Conservation (phyloP, 2,888 invertebrate species). For the Fissipunctia ypsillon region DNA sequence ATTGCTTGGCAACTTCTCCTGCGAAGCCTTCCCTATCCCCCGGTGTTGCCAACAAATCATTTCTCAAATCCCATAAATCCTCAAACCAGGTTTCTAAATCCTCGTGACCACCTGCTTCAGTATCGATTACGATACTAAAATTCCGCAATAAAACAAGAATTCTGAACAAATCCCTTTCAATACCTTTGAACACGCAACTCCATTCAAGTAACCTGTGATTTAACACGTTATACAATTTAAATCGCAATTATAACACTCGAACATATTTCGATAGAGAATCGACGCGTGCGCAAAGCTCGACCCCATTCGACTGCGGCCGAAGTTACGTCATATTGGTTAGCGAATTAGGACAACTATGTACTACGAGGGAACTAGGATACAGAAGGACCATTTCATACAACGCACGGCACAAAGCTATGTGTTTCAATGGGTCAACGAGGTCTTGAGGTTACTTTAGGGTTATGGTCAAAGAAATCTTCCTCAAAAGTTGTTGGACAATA, state of each 20-base stretch:
- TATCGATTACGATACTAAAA: constrained; percentile 28
- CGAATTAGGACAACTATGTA: constrained; percentile 69
- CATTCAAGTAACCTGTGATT: constrained; percentile 54
- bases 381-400: constrained; percentile 53
- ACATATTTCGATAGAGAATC: constrained; percentile 63
- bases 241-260: constrained; percentile 59
- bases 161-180: constrained; percentile 51
- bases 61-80: constrained; percentile 6
- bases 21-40: too few relatives aligned
- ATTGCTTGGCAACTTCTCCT: neutral
- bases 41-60: neutral
- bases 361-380: constrained; percentile 37
- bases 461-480: neutral
- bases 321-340: constrained; percentile 69
- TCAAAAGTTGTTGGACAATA: neutral
- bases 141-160: constrained; percentile 47
- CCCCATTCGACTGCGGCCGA: constrained; percentile 68
- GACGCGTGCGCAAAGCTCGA: constrained; percentile 67
- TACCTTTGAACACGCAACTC: constrained; percentile 50
- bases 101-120: constrained; percentile 33
- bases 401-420: constrained; percentile 4
- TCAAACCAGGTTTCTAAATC: constrained; percentile 7
- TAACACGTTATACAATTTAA: constrained; percentile 60
- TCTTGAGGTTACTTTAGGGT: neutral
- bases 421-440: neutral